phyloP scores from a whole-genome alignment of 2,113 vertebrate genomes.

The Gymnogyps californianus region DNA sequence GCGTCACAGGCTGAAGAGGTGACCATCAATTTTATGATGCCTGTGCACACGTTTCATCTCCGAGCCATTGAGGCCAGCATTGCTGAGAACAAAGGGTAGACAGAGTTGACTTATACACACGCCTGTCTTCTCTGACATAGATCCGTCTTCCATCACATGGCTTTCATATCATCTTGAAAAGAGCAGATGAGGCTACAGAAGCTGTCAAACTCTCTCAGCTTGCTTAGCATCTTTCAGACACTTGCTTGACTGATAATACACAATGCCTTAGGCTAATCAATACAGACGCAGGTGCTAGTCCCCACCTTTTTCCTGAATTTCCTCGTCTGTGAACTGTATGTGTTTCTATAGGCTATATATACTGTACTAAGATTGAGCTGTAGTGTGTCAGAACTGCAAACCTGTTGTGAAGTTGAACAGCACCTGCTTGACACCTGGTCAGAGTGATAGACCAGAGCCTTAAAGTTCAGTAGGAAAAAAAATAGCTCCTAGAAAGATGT shows the following conservation, averaged over 20 bases:
- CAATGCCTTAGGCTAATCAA: background rate
- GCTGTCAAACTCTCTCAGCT: background rate
- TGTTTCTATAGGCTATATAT: background rate
- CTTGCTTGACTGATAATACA: background rate
- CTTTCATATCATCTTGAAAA: background rate
- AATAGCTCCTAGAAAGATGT: background rate
- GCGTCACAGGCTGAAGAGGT: background rate
- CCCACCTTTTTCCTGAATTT: background rate
- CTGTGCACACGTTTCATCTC: background rate
- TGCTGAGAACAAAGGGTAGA: background rate
- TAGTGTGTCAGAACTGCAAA: background rate
- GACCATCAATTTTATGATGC: background rate
- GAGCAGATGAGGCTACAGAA: background rate
- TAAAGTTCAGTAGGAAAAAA: background rate
- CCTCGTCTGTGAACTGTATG: background rate
- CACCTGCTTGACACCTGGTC: constrained; percentile 29
- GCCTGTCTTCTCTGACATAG: background rate
- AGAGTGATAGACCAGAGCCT: background rate
- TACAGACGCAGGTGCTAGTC: background rate
- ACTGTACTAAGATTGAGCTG: background rate
- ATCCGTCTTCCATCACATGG: background rate
- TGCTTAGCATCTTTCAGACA: background rate
- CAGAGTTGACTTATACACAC: background rate
- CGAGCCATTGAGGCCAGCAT: fast-evolving
- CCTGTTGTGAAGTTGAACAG: background rate